These are phyloP conservation scores for Pipa parva DNA, from an alignment of 2,113 vertebrate genomes.

Conservation along the genomic window DNA sequence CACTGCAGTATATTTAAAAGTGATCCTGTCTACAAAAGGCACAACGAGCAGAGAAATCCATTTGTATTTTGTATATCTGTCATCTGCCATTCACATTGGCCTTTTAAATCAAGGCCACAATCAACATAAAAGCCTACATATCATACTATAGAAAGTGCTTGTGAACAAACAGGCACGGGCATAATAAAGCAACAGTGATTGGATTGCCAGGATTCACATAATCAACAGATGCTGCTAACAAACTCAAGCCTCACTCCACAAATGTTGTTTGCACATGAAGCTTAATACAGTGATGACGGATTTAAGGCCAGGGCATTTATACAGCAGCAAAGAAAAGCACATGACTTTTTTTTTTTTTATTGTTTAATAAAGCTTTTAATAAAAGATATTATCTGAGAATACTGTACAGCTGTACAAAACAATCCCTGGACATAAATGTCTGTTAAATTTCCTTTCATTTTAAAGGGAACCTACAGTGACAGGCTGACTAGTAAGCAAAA, in stretches of 20 bases:
- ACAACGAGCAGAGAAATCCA: no score
- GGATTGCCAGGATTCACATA: constrained; percentile 52
- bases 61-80: no score
- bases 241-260: constrained; percentile 40
- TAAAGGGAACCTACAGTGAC: no score
- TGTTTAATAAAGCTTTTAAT: no score
- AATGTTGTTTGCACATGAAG: not conserved
- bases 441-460: no score
- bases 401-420: no score
- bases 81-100: constrained; percentile 43
- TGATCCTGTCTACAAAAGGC: no score
- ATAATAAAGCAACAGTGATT: constrained; percentile 50
- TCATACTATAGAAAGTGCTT: constrained; percentile 45
- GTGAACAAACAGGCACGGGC: constrained; percentile 49
- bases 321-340: not conserved
- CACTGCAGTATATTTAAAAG: not conserved
- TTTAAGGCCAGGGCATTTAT: not conserved
- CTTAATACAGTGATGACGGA: constrained; percentile 19
- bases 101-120: constrained; percentile 49
- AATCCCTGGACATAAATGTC: no score
- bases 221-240: constrained; percentile 48
- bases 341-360: no score
- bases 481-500: no score
- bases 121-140: constrained; percentile 35
- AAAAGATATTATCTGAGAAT: no score